Evolutionary conservation across 2,797 vertebrate species (phyloP).

Genomic region (Spheniscus humboldti): DNA sequence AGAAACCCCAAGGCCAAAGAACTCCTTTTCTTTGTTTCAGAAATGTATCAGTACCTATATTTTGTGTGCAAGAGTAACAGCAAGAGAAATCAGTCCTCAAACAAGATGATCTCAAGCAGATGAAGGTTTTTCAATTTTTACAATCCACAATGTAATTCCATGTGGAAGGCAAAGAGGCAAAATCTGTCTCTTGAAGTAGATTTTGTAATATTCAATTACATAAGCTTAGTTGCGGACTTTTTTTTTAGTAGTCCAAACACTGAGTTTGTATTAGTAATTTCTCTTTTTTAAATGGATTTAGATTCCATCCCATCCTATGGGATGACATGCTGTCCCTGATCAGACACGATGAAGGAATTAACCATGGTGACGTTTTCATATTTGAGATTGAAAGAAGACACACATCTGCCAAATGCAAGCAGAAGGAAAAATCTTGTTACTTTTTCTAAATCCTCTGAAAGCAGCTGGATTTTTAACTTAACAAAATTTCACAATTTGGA

Average conservation of each 20-base stretch:
- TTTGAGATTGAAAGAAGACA: conserved; percentile 12
- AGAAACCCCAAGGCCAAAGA: neutral
- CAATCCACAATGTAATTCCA: neutral
- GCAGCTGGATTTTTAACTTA: conserved; percentile 33
- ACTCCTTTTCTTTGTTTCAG: neutral
- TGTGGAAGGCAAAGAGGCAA: neutral
- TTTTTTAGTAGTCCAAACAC: neutral
- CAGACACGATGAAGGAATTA: conserved; percentile 16
- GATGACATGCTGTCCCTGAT: neutral
- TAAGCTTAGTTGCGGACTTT: neutral
- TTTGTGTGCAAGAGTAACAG: neutral
- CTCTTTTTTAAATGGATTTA: neutral
- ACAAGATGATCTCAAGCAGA: neutral
- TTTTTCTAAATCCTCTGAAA: conserved; percentile 52
- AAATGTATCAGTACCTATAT: neutral
- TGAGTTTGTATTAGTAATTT: neutral
- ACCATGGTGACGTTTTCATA: neutral
- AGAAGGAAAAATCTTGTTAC: conserved; percentile 29
- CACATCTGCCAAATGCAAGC: conserved; percentile 1
- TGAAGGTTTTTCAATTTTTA: neutral
- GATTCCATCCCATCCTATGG: neutral
- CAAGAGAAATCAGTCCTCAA: neutral
- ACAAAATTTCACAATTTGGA: too few relatives aligned
- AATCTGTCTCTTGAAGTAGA: neutral
- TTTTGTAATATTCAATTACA: neutral